Conservation (phyloP, 2,797 vertebrate species). For the Pachyuromys duprasi region DNA sequence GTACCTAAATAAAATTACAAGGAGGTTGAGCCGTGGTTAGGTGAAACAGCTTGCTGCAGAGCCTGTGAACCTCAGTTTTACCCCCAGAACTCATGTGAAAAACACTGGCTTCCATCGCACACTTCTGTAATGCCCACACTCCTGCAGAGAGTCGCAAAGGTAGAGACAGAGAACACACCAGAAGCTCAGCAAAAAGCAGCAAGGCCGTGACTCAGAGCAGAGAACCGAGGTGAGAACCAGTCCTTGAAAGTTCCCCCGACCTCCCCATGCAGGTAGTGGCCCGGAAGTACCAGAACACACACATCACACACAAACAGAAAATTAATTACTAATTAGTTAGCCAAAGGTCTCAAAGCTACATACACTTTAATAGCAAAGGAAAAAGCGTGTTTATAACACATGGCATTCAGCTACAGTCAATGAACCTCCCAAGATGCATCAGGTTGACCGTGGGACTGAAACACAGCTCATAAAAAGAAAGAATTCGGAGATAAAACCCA, state of each 20-base stretch:
- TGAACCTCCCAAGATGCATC: slow-evolving; percentile 3
- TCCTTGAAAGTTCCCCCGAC: too few species aligned
- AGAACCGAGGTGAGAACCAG: not conserved
- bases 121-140: too few species aligned
- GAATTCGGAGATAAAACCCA: not conserved
- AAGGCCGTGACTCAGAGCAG: not conserved
- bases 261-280: not conserved
- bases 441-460: slow-evolving; percentile 5
- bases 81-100: not conserved
- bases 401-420: slow-evolving; percentile 19
- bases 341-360: not conserved
- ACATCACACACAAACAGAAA: not conserved
- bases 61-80: not conserved
- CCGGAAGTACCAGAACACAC: not conserved
- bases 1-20: too few species aligned
- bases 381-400: slow-evolving; percentile 55
- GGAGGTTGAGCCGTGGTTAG: too few species aligned
- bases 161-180: not conserved
- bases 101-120: not conserved
- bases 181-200: not conserved
- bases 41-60: not conserved
- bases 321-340: not conserved
- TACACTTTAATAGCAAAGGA: not conserved
- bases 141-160: not conserved
- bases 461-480: not conserved